phyloP scores from a whole-genome alignment of 2,113 vertebrate genomes.

The Epinephelus cyanopodus region DNA sequence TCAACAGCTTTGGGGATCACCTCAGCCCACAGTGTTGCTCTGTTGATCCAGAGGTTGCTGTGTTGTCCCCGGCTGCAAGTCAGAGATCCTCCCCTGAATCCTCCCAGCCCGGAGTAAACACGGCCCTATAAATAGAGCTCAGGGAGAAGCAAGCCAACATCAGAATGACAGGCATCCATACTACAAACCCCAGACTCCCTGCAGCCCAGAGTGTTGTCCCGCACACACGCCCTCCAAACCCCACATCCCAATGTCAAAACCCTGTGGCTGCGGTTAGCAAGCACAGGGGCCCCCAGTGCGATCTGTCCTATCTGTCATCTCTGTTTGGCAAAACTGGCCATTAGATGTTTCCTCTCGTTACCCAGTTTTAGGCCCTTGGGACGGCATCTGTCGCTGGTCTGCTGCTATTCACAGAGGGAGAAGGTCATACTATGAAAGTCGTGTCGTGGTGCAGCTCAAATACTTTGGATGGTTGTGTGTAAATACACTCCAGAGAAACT shows the following conservation, averaged over 20 bases:
- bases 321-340: conserved; percentile 38
- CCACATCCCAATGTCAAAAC: conserved; percentile 36
- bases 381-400: conserved; percentile 17
- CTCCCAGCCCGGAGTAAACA: conserved; percentile 69
- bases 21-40: conserved; percentile 16
- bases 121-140: conserved; percentile 79
- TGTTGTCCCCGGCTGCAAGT: conserved; percentile 42
- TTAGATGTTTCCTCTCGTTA: conserved; percentile 61
- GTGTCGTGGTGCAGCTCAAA: neutral
- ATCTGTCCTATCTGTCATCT: conserved; percentile 40
- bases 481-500: conserved; percentile 19
- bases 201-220: conserved; percentile 15
- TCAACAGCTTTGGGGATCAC: conserved; percentile 43
- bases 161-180: conserved; percentile 78
- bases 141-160: conserved; percentile 53
- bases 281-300: conserved; percentile 8
- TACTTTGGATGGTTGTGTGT: conserved; percentile 53
- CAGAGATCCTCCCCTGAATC: conserved; percentile 48
- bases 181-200: conserved; percentile 57
- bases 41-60: conserved; percentile 55
- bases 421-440: conserved; percentile 53
- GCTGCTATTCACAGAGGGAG: conserved; percentile 46
- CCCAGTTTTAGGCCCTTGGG: conserved; percentile 22
- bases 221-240: conserved; percentile 38
- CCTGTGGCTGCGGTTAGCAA: conserved; percentile 16